Evolutionary conservation across 1,140 invertebrate species (phyloP).

Genomic region (Anthonomus grandis): DNA sequence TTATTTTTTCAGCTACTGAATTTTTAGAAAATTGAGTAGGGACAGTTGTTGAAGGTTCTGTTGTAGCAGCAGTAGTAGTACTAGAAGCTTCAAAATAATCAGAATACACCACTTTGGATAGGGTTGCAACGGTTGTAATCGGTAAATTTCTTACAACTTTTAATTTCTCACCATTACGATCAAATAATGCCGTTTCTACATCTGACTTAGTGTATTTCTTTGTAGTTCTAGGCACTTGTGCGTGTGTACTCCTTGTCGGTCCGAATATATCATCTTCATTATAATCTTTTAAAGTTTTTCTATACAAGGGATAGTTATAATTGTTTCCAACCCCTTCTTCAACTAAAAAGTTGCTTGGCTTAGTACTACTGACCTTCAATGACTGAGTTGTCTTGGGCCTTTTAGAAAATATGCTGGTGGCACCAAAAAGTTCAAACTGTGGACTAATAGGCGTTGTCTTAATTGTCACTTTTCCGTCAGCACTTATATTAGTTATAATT

Average conservation of each 20-base stretch:
- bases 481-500: constrained; percentile 9
- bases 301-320: constrained; percentile 17
- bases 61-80: neutral
- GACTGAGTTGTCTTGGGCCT: constrained; percentile 1
- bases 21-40: neutral
- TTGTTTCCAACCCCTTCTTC: constrained; percentile 9
- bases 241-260: constrained; percentile 5
- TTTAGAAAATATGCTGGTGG: constrained; percentile 3
- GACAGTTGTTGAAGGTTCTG: neutral
- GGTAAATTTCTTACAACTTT: constrained; percentile 10
- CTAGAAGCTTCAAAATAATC: constrained; percentile 39
- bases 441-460: constrained; percentile 12
- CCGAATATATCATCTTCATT: constrained; percentile 37
- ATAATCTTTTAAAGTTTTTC: constrained; percentile 22
- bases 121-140: constrained; percentile 11
- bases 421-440: constrained; percentile 5
- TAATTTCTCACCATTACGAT: constrained; percentile 13
- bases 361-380: constrained; percentile 1
- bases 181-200: constrained; percentile 27
- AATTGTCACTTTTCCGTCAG: constrained; percentile 14
- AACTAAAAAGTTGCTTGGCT: constrained; percentile 20
- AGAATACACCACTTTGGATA: constrained; percentile 38
- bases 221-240: neutral
- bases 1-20: neutral
- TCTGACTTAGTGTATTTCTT: constrained; percentile 27